These are phyloP conservation scores for Pipistrellus pygmaeus DNA, from an alignment of 2,797 vertebrate genomes.

Conservation along the genomic window DNA sequence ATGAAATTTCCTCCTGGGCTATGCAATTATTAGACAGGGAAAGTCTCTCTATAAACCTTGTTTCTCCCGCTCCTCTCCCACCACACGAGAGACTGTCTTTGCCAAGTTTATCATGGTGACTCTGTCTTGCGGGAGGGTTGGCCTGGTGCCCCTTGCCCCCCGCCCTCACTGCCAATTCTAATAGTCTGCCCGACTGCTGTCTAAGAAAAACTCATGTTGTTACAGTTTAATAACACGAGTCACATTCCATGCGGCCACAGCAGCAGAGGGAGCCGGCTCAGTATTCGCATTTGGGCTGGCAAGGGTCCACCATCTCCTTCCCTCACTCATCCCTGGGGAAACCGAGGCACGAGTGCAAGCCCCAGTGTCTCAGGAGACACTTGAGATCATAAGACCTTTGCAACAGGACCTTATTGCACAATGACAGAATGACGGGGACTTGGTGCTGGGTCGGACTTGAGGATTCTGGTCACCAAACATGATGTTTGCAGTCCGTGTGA, in stretches of 20 bases:
- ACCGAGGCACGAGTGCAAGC: neutral
- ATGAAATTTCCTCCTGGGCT: neutral
- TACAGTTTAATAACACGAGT: neutral
- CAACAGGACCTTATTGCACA: neutral
- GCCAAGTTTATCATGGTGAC: neutral
- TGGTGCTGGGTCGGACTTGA: neutral
- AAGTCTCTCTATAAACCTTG: neutral
- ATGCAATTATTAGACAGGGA: neutral
- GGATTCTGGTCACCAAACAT: neutral
- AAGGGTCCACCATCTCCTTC: neutral
- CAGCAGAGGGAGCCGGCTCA: neutral
- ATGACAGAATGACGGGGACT: neutral
- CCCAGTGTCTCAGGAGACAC: neutral
- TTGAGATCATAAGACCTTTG: neutral
- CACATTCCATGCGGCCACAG: neutral
- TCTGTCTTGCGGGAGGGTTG: neutral
- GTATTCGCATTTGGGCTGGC: neutral
- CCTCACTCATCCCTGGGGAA: neutral
- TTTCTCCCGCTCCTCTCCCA: neutral
- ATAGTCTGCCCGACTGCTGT: neutral
- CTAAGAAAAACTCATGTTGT: neutral
- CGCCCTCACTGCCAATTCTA: neutral
- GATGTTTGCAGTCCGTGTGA: neutral
- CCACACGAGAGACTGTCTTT: neutral
- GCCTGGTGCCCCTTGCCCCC: too few relatives aligned